Percentiles rank a stretch among this genome's conserved stretches.
These are phyloP conservation scores for Gallinago nigripennis DNA, from an alignment of 2,797 vertebrate species.

Conservation along the genomic window DNA sequence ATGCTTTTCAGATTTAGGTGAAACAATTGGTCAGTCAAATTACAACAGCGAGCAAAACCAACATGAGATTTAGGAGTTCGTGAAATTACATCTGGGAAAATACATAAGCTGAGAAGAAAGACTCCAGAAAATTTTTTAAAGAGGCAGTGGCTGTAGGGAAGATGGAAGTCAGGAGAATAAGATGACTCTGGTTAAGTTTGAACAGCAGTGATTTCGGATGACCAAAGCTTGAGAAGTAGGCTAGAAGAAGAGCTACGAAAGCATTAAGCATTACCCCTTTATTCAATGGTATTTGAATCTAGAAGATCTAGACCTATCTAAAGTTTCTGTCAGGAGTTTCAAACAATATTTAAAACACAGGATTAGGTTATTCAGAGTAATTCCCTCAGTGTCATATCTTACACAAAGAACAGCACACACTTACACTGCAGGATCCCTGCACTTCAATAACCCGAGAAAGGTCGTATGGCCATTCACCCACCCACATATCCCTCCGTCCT, in stretches of 20 bases:
- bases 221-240: too few species aligned
- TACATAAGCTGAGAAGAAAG: neutral
- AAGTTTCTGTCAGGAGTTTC: neutral
- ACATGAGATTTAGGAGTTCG: neutral
- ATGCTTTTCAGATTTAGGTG: neutral
- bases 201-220: too few species aligned
- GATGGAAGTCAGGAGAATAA: neutral
- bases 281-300: neutral
- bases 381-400: neutral
- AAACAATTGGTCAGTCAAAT: neutral
- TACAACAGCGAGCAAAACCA: neutral
- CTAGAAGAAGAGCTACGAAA: too few species aligned
- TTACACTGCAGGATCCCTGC: neutral
- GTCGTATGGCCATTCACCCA: neutral
- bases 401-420: neutral
- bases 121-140: neutral
- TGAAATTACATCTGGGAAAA: neutral
- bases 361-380: neutral
- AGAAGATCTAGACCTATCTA: neutral
- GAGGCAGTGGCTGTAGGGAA: neutral
- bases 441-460: neutral
- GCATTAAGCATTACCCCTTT: too few species aligned
- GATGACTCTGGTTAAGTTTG: fast-evolving
- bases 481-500: neutral
- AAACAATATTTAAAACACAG: neutral